Evolutionary conservation across 2,113 vertebrate genomes (phyloP).

Genomic region (Alectura lathami): DNA sequence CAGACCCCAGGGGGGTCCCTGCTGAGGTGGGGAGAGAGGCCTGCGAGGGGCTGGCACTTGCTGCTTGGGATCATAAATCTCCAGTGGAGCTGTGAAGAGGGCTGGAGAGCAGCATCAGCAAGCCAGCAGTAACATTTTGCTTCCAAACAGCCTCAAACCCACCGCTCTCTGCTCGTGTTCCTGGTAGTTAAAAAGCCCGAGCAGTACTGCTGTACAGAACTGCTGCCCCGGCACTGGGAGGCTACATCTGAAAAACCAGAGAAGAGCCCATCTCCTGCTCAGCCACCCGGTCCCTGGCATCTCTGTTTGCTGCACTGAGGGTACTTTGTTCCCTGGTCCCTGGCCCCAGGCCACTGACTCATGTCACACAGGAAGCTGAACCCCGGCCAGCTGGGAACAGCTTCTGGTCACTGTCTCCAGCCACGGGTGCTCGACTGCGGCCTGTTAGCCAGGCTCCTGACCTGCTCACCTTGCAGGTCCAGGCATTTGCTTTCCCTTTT

Average conservation of each 20-base stretch:
- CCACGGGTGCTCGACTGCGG: neutral
- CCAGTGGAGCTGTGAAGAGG: neutral
- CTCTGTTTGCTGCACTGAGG: constrained; percentile 39
- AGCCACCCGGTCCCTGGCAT: neutral
- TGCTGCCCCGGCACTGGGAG: neutral
- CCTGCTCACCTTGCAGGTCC: neutral
- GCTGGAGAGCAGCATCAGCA: neutral
- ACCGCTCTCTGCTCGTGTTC: neutral
- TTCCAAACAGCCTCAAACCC: neutral
- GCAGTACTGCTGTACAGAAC: too few species aligned
- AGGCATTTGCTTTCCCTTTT: neutral
- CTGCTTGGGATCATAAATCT: neutral
- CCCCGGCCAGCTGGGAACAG: neutral
- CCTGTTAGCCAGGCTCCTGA: neutral
- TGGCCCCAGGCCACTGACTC: neutral
- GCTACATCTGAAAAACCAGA: neutral
- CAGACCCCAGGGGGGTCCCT: neutral
- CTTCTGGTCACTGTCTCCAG: neutral
- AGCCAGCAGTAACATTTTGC: neutral
- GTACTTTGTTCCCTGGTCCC: constrained; percentile 36
- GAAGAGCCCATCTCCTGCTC: neutral
- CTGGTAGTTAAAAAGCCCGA: neutral
- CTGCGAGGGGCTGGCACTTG: neutral
- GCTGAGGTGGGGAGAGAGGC: neutral
- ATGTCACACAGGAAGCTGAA: constrained; percentile 46